Evolutionary conservation across 1,140 invertebrate species (phyloP), one percentile per base, ranked within the genome.

Genomic region (Thalassaphorura encarpata): DNA sequence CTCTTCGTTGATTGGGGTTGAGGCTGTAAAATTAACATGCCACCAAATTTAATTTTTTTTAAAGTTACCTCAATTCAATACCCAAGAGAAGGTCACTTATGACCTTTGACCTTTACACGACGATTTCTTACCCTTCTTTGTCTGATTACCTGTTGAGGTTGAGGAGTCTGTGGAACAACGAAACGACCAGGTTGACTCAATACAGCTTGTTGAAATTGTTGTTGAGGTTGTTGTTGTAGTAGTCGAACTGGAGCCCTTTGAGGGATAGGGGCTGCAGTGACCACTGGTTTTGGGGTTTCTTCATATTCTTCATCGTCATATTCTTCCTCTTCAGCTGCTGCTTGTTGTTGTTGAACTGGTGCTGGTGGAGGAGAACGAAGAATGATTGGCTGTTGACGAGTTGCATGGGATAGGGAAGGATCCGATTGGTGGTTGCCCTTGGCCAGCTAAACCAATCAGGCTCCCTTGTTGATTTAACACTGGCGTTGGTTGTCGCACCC

Each of bases 251-350:
- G 33, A 36, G n/a, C n/a, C 11, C 19, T 6, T 23, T 6, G 41
- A 43, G 19, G 5, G 18, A 43, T 19, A 23, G 41, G 18, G 19
- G 8, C 41, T 21, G 33, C 21, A 8, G 39, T 19, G 2, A 23
- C 21, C 48, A 23, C 6, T 2, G 52, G 29, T 28, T 21, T 19
- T 6, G 51, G 29, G 24, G 57, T 19, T 21, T 59, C 57, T n/a
- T 59, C 57, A 18, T 59, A 58, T 18, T 59, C 52, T 28, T 59
- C 57, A 33, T 58, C 41, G 19, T 58, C 56, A 21, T 58, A 58
- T 29, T 58, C 56, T 26, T 59, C 43, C 26, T 59, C 57, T 8
- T 59, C 57, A 15, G 18, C n/a, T 15, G 41, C n/a, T n/a, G n/a
- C n/a, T n/a, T n/a, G n/a, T n/a, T n/a, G n/a, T 16, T 3, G 26